A percentile compares a stretch with the other conserved stretches of the same genome.
Evolutionary conservation across 2,113 vertebrate genomes (phyloP).

Genomic region (Hemicordylus capensis): DNA sequence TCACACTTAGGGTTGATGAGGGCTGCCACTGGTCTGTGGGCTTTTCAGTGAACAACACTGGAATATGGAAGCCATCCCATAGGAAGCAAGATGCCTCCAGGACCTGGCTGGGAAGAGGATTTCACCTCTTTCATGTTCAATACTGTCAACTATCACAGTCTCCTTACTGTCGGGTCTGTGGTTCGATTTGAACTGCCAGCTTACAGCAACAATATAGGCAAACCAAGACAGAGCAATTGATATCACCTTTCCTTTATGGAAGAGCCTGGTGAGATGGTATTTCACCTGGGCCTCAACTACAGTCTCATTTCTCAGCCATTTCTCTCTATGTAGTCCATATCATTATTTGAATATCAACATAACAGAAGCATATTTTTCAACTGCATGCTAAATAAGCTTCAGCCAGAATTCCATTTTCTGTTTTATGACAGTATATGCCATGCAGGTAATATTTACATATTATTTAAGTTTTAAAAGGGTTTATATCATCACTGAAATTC

Average conservation of each 20-base stretch:
- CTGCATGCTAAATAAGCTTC: neutral
- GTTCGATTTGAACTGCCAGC: neutral
- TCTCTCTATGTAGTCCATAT: neutral
- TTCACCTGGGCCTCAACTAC: neutral
- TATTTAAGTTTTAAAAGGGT: neutral
- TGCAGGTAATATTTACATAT: neutral
- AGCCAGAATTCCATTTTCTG: neutral
- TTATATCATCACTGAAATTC: neutral
- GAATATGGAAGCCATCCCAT: neutral
- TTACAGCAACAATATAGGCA: neutral
- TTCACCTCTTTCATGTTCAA: neutral
- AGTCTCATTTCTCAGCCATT: neutral
- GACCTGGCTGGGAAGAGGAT: neutral
- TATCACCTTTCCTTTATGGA: neutral
- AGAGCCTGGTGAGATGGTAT: neutral
- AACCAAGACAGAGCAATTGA: neutral
- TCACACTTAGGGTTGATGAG: no score
- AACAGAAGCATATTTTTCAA: neutral
- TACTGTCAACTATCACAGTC: neutral
- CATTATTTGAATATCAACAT: neutral
- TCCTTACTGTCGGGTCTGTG: neutral
- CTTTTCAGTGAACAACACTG: no score
- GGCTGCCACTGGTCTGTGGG: no score
- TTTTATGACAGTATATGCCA: neutral
- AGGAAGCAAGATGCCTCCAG: neutral